phyloP scores from a whole-genome alignment of 2,888 invertebrate genomes.

The Odontocerum albicorne region DNA sequence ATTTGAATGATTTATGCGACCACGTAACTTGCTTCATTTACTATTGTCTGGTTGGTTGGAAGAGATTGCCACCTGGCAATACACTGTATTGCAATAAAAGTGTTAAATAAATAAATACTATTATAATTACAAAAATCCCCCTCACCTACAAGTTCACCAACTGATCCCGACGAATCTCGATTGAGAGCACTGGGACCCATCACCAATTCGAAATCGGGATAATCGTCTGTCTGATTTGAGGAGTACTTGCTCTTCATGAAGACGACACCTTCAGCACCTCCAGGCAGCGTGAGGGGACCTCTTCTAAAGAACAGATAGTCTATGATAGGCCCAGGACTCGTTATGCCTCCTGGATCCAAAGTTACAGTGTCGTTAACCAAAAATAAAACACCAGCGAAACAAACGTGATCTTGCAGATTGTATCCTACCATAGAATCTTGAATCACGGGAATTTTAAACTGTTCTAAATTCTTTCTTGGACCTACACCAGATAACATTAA shows the following conservation, averaged over 20 bases:
- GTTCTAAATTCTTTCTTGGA: slow-evolving; percentile 61
- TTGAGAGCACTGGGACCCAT: slow-evolving; percentile 77
- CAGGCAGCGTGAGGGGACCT: slow-evolving; percentile 75
- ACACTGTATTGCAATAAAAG: too few relatives aligned
- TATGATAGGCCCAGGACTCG: slow-evolving; percentile 59
- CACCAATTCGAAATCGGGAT: slow-evolving; percentile 82
- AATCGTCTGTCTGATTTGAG: slow-evolving; percentile 47
- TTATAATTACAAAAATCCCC: too few relatives aligned
- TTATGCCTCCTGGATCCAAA: slow-evolving; percentile 62
- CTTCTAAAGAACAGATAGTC: slow-evolving; percentile 62
- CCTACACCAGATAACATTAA: slow-evolving; percentile 85
- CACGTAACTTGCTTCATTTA: too few relatives aligned
- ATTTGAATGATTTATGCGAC: too few relatives aligned
- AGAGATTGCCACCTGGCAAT: too few relatives aligned
- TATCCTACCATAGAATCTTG: slow-evolving; percentile 75
- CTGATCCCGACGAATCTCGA: slow-evolving; percentile 69
- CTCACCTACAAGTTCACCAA: slow-evolving; percentile 64
- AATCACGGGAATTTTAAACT: slow-evolving; percentile 62
- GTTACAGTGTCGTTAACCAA: slow-evolving; percentile 69
- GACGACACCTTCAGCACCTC: slow-evolving; percentile 75
- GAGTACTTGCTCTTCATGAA: slow-evolving; percentile 70
- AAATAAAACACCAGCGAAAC: slow-evolving; percentile 72
- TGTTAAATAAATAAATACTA: too few relatives aligned
- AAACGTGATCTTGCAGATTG: slow-evolving; percentile 83
- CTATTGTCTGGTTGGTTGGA: too few relatives aligned